These are phyloP conservation scores for Bovichtus diacanthus DNA, from an alignment of 2,797 vertebrate genomes.

Conservation along the genomic window DNA sequence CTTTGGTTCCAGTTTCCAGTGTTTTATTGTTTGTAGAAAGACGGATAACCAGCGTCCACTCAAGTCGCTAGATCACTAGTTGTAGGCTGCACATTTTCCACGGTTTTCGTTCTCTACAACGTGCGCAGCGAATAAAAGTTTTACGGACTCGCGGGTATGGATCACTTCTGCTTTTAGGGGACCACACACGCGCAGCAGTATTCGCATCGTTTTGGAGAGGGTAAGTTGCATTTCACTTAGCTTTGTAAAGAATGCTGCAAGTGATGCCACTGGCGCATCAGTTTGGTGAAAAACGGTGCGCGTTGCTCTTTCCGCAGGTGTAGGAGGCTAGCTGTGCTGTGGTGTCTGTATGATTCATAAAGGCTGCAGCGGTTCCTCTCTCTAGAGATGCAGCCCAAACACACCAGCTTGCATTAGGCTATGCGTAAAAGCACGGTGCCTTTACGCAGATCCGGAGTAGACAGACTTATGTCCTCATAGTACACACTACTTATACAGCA, in stretches of 20 bases:
- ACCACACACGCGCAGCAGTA: constrained; percentile 44
- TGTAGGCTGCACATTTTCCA: constrained; percentile 22
- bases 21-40: constrained; percentile 28
- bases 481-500: not conserved
- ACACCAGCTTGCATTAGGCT: not conserved
- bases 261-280: constrained; percentile 16
- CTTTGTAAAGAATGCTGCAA: constrained; percentile 10
- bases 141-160: constrained; percentile 78
- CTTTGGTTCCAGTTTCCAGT: constrained; percentile 34
- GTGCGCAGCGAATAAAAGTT: constrained; percentile 88
- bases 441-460: constrained; percentile 29
- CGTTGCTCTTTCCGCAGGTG: constrained; percentile 22
- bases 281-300: constrained; percentile 29
- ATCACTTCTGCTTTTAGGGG: constrained; percentile 79
- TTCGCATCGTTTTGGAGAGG: constrained; percentile 77
- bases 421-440: constrained; percentile 5
- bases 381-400: not conserved
- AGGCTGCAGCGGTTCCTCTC: constrained; percentile 16
- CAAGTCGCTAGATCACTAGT: constrained; percentile 45
- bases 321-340: constrained; percentile 3
- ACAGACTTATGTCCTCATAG: not conserved
- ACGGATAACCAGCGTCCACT: constrained; percentile 49
- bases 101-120: constrained; percentile 30
- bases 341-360: constrained; percentile 25
- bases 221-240: constrained; percentile 83